These are phyloP conservation scores for Itoplectis maculator DNA, from an alignment of 2,888 invertebrate species.

Conservation along the genomic window DNA sequence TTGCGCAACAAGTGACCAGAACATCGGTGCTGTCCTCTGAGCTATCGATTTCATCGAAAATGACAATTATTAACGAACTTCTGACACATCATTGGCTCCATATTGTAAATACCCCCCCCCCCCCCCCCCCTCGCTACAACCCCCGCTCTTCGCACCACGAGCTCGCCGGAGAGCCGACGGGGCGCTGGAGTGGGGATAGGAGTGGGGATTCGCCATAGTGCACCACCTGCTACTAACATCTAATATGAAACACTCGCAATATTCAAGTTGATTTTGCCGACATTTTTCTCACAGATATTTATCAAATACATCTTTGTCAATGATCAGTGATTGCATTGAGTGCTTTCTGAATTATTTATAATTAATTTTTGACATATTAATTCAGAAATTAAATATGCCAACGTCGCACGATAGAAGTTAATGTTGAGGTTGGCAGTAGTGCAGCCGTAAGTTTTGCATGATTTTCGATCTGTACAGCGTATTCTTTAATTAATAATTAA, in stretches of 20 bases:
- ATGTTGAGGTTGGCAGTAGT: not conserved
- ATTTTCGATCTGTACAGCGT: not conserved
- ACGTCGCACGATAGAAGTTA: not conserved
- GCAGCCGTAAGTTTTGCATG: not conserved
- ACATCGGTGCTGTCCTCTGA: too few relatives aligned
- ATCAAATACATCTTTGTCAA: slow-evolving; percentile 7
- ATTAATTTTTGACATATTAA: slow-evolving; percentile 1
- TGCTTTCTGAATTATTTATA: slow-evolving; percentile 13
- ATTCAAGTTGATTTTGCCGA: slow-evolving; percentile 2
- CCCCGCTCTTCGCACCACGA: too few relatives aligned
- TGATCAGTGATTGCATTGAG: not conserved
- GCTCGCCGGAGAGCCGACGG: too few relatives aligned
- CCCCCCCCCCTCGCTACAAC: too few relatives aligned
- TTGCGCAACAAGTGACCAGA: too few relatives aligned
- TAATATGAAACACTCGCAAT: not conserved
- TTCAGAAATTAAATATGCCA: not conserved
- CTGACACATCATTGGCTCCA: too few relatives aligned
- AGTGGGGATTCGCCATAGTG: too few relatives aligned
- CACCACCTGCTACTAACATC: slow-evolving; percentile 8
- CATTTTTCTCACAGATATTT: not conserved
- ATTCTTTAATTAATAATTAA: not conserved
- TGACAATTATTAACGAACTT: too few relatives aligned
- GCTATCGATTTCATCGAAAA: too few relatives aligned
- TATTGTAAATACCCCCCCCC: too few relatives aligned
- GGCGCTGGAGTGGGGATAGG: too few relatives aligned